These are phyloP conservation scores for Semibalanus balanoides DNA, from an alignment of 1,140 invertebrate species.

Conservation along the genomic window DNA sequence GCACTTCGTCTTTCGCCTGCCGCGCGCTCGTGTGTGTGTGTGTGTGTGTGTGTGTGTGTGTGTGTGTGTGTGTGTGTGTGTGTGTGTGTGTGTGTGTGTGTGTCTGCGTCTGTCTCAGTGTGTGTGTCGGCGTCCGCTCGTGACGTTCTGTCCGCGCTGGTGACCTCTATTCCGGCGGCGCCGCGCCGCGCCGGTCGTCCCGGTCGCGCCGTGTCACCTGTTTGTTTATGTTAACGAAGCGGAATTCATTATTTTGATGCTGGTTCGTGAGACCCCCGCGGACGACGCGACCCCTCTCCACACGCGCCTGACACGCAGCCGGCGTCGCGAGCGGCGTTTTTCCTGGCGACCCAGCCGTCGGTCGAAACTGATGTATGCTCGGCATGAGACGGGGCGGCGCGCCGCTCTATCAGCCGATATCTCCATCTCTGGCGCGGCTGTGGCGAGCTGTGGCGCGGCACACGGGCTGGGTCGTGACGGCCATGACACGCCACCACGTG, in stretches of 20 bases:
- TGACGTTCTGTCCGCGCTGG: background rate
- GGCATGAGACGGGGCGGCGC: background rate
- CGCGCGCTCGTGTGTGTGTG: too few species aligned
- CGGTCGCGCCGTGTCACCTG: background rate
- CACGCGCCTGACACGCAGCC: background rate
- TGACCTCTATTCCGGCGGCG: background rate
- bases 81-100: background rate
- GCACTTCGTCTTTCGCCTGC: too few species aligned
- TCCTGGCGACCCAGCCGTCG: background rate
- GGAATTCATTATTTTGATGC: constrained; percentile 1
- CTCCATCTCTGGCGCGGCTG: background rate
- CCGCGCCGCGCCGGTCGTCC: too few species aligned
- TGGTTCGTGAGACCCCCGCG: background rate
- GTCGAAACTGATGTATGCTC: background rate
- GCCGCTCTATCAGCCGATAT: background rate
- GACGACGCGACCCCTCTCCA: background rate
- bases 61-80: too few species aligned
- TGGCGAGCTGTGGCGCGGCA: too few species aligned
- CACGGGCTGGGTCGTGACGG: too few species aligned
- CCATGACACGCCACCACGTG: too few species aligned
- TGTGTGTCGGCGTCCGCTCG: too few species aligned
- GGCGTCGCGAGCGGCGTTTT: background rate
- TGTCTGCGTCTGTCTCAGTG: too few species aligned
- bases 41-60: too few species aligned
- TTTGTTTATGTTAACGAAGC: constrained; percentile 2